Evolutionary conservation across 2,888 invertebrate species (phyloP).

Genomic region (Ormyrus nitidulus): DNA sequence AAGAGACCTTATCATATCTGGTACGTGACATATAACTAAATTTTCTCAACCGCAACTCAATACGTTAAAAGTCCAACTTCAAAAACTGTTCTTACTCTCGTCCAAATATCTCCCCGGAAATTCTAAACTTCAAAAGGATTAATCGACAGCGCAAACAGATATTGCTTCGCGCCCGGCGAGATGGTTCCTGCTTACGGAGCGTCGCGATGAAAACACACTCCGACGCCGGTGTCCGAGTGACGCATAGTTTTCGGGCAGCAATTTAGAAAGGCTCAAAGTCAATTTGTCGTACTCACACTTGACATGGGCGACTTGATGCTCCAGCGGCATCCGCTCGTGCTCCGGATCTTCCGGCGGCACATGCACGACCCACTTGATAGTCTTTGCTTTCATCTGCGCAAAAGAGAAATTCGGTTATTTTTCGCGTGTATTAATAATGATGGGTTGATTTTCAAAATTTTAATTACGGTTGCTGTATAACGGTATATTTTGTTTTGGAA

Average conservation of each 20-base stretch:
- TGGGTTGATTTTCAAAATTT: no score
- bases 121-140: no score
- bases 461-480: no score
- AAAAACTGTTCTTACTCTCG: no score
- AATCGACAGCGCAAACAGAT: not conserved
- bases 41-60: no score
- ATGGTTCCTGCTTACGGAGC: no score
- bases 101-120: no score
- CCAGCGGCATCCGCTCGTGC: constrained; percentile 74
- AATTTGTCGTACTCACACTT: constrained; percentile 76
- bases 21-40: no score
- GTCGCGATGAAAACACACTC: not conserved
- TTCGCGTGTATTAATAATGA: no score
- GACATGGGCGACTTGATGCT: constrained; percentile 77
- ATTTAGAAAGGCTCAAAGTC: constrained; percentile 26
- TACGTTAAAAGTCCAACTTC: no score
- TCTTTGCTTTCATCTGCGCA: constrained; percentile 71
- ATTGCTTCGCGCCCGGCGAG: not conserved
- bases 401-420: not conserved
- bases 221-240: not conserved
- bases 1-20: no score
- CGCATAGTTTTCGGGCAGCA: not conserved
- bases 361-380: constrained; percentile 78
- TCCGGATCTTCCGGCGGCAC: constrained; percentile 76
- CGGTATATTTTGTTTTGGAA: no score